Conservation (phyloP, 2,113 vertebrate genomes). For the Thomomys bottae region DNA sequence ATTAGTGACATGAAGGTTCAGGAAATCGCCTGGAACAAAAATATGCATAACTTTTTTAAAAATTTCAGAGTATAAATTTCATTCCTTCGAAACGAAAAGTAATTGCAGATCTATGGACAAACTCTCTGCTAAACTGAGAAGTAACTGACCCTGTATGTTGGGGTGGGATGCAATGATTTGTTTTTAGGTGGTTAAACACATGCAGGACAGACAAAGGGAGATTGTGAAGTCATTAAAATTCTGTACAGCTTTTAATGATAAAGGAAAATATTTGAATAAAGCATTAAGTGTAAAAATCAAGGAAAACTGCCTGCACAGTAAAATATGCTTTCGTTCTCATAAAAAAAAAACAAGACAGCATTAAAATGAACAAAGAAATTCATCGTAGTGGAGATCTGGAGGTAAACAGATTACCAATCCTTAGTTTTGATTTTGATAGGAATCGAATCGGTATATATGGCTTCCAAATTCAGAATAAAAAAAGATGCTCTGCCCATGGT, state of each 20-base stretch:
- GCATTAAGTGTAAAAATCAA: not conserved
- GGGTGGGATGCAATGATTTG: too few species aligned
- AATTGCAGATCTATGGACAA: not conserved
- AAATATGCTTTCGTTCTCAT: conserved; percentile 34
- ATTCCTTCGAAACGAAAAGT: conserved; percentile 13
- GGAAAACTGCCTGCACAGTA: not conserved
- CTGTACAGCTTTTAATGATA: not conserved
- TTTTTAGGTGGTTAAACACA: not conserved
- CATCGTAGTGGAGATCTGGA: not conserved
- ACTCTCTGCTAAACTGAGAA: not conserved
- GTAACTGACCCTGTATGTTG: not conserved
- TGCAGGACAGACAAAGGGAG: not conserved
- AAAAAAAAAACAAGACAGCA: not conserved
- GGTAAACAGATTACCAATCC: not conserved
- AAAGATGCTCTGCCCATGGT: not conserved
- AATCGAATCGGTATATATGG: not conserved
- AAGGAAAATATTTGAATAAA: conserved; percentile 50
- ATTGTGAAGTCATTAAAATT: conserved; percentile 34
- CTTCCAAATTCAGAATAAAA: conserved; percentile 41
- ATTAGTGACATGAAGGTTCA: conserved; percentile 44
- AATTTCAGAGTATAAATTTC: conserved; percentile 42
- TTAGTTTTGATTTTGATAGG: conserved; percentile 32
- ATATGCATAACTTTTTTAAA: not conserved
- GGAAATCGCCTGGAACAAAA: conserved; percentile 50
- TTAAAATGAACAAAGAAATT: conserved; percentile 1